Base-by-base conservation (phyloP, 1,140 invertebrate genomes). In the Pseudoatta argentina region DNA sequence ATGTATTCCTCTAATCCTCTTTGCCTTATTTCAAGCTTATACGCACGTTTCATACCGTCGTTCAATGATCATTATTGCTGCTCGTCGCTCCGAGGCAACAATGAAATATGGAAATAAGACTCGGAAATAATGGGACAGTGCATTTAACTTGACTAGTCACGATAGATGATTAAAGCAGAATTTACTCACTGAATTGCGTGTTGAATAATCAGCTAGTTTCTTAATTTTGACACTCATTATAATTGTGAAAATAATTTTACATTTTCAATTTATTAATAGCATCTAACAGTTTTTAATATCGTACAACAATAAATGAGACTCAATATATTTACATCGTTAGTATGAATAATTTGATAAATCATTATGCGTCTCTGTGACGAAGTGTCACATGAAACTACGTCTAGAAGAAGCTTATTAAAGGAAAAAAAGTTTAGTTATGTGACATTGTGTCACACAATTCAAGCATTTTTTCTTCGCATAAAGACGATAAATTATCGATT, bases 61-160 rank as follows among this genome's bases (percentile, higher is more conserved):
- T 82, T 82, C 27, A 55, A 82, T 18, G 27, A n/a, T 83, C 79
- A 83, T 75, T 82, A 82, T 44, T 83, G 44, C 27, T n/a, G 79
- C 55, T 14, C 21, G 39, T 75, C 34, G 69, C 27, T 59, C 21
- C 39, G 55, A 51, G 55, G 39, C 55, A 75, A 75, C 57, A 55
- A 63, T 83, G 34, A 75, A 83, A 51, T 39, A 27, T 21, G 39
- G 34, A 73, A 73, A 75, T 73, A 83, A 48, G 79, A 51, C 79
- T 83, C 27, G 79, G 44, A 73, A 75, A 44, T 83, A 75, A 34
- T 24, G n/a, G 27, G 44, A 55, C 69, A 39, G 24, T 10, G 34
- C 16, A 16, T 48, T 81, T 82, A 55, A 73, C 69, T 55, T 24
- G 79, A 48, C 66, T 7, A 61, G 24, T 82, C 79, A 69, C 21